Conservation (phyloP, 2,797 vertebrate species). For the Leptatherina wallacei region DNA sequence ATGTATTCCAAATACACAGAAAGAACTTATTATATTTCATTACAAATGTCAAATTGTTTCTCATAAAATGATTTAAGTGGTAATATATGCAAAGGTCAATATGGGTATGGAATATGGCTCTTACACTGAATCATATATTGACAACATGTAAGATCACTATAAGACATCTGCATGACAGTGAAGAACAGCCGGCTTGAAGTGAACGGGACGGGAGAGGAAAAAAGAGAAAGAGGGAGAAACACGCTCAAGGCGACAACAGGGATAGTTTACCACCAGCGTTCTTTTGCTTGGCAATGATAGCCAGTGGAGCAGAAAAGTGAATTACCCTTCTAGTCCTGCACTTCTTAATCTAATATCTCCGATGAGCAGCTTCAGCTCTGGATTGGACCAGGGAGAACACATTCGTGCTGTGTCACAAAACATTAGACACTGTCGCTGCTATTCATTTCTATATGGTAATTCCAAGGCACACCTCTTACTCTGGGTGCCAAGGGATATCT, state of each 20-base stretch:
- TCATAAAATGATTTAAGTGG: neutral
- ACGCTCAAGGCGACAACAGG: constrained; percentile 61
- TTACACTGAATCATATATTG: neutral
- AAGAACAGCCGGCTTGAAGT: constrained; percentile 22
- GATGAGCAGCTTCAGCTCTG: constrained; percentile 87
- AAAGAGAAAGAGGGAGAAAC: constrained; percentile 10
- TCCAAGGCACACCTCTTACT: constrained; percentile 77
- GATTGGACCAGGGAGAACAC: constrained; percentile 85
- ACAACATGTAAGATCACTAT: constrained; percentile 17
- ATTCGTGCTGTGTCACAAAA: constrained; percentile 94
- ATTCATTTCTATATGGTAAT: constrained; percentile 90
- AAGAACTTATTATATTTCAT: neutral
- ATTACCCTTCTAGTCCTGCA: constrained; percentile 96
- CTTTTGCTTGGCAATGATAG: constrained; percentile 86
- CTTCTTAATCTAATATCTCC: constrained; percentile 99
- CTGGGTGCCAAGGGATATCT: constrained; percentile 67
- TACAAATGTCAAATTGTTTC: neutral
- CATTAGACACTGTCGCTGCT: constrained; percentile 90
- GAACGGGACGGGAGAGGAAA: neutral
- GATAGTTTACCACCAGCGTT: constrained; percentile 76
- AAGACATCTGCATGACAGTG: constrained; percentile 10
- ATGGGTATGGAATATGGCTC: neutral
- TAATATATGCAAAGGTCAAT: neutral
- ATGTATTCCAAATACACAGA: neutral
- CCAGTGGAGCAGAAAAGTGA: constrained; percentile 98